Base-by-base conservation (phyloP, 2,797 vertebrate genomes). In the Taenioides sp. region DNA sequence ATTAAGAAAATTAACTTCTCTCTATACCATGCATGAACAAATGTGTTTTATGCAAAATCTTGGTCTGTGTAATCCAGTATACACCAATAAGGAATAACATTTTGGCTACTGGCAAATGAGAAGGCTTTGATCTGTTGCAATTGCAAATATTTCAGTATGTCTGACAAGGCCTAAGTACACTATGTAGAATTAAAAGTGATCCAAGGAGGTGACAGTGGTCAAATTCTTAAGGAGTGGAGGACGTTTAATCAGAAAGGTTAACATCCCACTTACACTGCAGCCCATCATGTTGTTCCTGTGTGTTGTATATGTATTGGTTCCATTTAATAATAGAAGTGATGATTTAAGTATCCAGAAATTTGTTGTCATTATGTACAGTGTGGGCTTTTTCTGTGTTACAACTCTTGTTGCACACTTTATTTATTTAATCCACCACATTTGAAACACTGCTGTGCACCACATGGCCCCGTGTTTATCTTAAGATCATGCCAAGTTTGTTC, bases 321-420 rank as follows among this genome's bases (percentile, higher is more conserved):
- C 27, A 80, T 85, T 79, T 43, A 65, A 69, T 34, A 17, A 60
- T 31, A 73, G 55, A 78, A 28, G 25, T 28, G 11, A 60, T 73
- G 74, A 59, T 77, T 74, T 65, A 77, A 80, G 75, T 84, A 75
- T 87, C 71, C 58, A 66, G 70, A 75, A 76, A 64, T 73, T 70
- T 77, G 60, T 80, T 78, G 50, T 82, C 76, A 63, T 70, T 47
- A 74, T 84, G 80, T 89, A 74, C 75, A 78, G 78, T 66, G 68
- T 84, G 67, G 77, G 76, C 78, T 86, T 54, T n/a, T 57, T 88
- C 67, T 83, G 79, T 87, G 79, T 75, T 81, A 74, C 82, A 16
- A 85, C 57, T 72, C 43, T 25, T 65, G 64, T 43, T 14, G 16
- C 14, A 16, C 20, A 65, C 22, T 71, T 22, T 57, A 59, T 71